Conservation (phyloP, 2,888 invertebrate genomes). For the Leptura quadrifasciata region DNA sequence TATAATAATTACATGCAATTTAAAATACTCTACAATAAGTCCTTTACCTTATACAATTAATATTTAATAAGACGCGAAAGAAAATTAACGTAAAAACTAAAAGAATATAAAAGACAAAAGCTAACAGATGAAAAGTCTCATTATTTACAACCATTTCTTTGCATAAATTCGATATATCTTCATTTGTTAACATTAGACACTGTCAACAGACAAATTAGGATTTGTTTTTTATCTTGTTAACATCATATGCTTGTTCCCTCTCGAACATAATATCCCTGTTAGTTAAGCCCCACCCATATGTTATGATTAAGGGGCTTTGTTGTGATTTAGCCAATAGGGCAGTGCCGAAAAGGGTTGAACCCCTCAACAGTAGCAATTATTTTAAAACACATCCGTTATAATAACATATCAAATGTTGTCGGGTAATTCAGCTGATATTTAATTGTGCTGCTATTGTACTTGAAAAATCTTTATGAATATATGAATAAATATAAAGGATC, state of each 20-base stretch:
- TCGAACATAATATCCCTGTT: constrained; percentile 52
- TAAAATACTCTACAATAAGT: too few species aligned
- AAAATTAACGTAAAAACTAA: not conserved
- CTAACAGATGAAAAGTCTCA: not conserved
- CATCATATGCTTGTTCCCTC: constrained; percentile 56
- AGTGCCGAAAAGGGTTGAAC: constrained; percentile 51
- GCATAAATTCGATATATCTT: constrained; percentile 43
- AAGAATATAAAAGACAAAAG: constrained; percentile 20
- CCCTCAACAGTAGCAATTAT: constrained; percentile 65
- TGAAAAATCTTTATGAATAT: constrained; percentile 64
- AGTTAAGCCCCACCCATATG: constrained; percentile 62
- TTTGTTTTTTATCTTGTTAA: constrained; percentile 61
- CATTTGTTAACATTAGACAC: constrained; percentile 52
- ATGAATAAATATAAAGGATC: constrained; percentile 52
- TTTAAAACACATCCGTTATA: constrained; percentile 69
- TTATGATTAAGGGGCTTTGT: constrained; percentile 63
- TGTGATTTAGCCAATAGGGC: constrained; percentile 60
- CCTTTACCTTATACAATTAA: too few species aligned
- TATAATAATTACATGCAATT: too few species aligned
- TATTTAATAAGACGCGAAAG: too few species aligned
- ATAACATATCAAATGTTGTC: constrained; percentile 67
- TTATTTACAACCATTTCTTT: constrained; percentile 10
- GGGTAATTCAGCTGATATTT: constrained; percentile 64
- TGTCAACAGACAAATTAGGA: constrained; percentile 54
- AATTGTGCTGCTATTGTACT: constrained; percentile 68